These are phyloP conservation scores for Pangasianodon hypophthalmus DNA, from an alignment of 2,113 vertebrate genomes.

Conservation along the genomic window DNA sequence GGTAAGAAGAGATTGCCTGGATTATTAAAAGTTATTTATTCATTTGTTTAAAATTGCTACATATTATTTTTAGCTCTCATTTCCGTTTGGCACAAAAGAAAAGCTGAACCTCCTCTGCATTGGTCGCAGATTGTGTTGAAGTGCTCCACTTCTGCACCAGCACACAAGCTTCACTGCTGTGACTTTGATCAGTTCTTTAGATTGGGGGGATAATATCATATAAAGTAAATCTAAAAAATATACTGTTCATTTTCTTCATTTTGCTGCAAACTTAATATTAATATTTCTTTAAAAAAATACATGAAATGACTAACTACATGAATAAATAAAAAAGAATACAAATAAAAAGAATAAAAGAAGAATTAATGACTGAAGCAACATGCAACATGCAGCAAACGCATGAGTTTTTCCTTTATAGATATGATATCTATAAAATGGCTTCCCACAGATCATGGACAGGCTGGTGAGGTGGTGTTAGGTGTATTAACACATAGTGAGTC, in stretches of 20 bases:
- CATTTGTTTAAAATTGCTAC: neutral
- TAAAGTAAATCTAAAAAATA: no score
- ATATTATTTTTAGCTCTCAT: neutral
- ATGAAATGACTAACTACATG: no score
- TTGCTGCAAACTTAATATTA: no score
- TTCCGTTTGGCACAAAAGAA: neutral
- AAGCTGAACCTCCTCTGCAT: no score
- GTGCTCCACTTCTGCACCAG: no score
- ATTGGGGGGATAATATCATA: no score
- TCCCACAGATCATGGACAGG: neutral
- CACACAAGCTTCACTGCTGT: neutral
- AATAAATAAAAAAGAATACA: no score
- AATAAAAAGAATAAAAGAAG: no score
- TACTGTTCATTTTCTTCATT: no score
- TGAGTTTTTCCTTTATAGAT: neutral
- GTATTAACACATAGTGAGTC: neutral
- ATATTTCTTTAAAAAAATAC: no score
- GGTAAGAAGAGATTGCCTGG: neutral
- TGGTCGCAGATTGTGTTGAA: no score
- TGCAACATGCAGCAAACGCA: neutral
- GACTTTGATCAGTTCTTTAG: neutral
- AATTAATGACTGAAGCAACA: neutral
- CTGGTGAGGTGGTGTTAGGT: neutral
- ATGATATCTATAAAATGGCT: no score
- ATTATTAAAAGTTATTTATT: neutral